Evolutionary conservation across 2,797 vertebrate species (phyloP).

Genomic region (Babyrousa celebensis): DNA sequence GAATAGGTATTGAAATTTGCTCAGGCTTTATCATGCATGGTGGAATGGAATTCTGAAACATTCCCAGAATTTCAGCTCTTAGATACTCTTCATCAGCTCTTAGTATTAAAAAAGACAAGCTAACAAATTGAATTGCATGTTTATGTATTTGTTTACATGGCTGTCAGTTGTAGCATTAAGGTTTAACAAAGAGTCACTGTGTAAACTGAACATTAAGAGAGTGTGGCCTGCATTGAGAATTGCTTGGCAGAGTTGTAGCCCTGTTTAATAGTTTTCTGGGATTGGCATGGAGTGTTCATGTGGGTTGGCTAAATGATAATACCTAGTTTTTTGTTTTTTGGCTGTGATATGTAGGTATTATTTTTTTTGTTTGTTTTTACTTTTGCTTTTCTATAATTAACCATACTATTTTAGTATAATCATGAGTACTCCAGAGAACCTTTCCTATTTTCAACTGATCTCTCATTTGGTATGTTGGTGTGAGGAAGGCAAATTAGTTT

Average conservation of each 20-base stretch:
- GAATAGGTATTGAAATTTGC: conserved; percentile 27
- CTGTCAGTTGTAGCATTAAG: conserved; percentile 46
- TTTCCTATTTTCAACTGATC: conserved; percentile 51
- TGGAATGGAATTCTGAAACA: conserved; percentile 55
- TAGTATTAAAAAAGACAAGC: conserved; percentile 60
- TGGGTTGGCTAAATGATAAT: conserved; percentile 55
- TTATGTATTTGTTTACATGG: conserved; percentile 74
- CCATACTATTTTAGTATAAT: conserved; percentile 49
- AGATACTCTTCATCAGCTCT: conserved; percentile 35
- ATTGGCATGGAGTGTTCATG: conserved; percentile 39
- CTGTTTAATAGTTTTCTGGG: conserved; percentile 48
- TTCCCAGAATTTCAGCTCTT: conserved; percentile 27
- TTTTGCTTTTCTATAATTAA: conserved; percentile 48
- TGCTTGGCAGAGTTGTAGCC: conserved; percentile 53
- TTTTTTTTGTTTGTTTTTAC: conserved; percentile 8
- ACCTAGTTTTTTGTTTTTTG: conserved; percentile 29
- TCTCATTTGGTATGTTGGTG: conserved; percentile 41
- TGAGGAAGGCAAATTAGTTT: background rate
- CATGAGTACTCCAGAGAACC: conserved; percentile 36
- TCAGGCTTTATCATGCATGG: background rate
- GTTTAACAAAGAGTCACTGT: conserved; percentile 72
- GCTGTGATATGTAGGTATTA: background rate
- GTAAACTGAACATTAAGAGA: conserved; percentile 42
- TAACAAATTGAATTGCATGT: conserved; percentile 63
- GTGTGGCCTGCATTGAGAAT: conserved; percentile 45